Evolutionary conservation across 2,888 invertebrate genomes (phyloP).

Genomic region (Oxyteleia sp.): DNA sequence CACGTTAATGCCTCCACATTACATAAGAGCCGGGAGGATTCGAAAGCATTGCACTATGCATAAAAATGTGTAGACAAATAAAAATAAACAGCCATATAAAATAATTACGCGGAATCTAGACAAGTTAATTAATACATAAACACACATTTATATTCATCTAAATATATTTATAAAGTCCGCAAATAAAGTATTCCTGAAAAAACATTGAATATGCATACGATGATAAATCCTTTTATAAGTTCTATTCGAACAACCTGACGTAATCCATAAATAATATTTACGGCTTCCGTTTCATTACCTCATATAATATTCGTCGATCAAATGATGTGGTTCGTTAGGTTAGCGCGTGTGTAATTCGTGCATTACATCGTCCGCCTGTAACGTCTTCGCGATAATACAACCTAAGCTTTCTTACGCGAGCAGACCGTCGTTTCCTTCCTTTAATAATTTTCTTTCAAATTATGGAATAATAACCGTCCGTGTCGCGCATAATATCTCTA

Average conservation of each 20-base stretch:
- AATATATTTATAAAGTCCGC: constrained; percentile 18
- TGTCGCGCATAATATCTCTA: constrained; percentile 87
- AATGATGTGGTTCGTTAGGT: constrained; percentile 38
- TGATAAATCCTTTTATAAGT: constrained; percentile 43
- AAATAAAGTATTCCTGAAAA: constrained; percentile 18
- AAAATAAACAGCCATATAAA: constrained; percentile 25
- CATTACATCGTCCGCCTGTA: constrained; percentile 77
- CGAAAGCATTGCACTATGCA: constrained; percentile 10
- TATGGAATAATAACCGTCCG: constrained; percentile 82
- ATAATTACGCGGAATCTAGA: constrained; percentile 17
- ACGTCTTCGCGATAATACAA: constrained; percentile 81
- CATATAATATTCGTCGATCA: constrained; percentile 51
- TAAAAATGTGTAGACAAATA: constrained; percentile 8
- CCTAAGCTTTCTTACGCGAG: constrained; percentile 85
- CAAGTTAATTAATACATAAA: constrained; percentile 26
- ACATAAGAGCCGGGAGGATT: constrained; percentile 3
- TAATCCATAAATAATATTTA: constrained; percentile 58
- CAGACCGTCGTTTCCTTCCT: constrained; percentile 85
- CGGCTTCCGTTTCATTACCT: constrained; percentile 55
- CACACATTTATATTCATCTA: constrained; percentile 8
- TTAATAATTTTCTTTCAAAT: constrained; percentile 84
- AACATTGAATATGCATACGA: constrained; percentile 46
- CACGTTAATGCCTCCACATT: constrained; percentile 19
- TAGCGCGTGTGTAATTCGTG: constrained; percentile 52
- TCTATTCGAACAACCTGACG: constrained; percentile 35